Conservation (phyloP, 2,888 invertebrate species). For the Yponomeuta plumbellus region DNA sequence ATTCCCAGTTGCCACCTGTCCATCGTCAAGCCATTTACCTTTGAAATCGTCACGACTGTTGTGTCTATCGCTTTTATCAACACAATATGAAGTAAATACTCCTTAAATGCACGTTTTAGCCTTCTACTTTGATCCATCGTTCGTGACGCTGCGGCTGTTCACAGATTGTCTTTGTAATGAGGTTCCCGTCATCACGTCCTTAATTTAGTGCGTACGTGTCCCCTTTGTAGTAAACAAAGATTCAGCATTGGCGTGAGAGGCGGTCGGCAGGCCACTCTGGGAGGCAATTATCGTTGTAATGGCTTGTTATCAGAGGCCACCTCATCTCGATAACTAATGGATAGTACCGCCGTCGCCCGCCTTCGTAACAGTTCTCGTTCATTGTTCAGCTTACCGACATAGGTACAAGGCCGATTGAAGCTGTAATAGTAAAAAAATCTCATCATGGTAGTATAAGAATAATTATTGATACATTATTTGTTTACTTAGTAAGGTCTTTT, state of each 20-base stretch:
- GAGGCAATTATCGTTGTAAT: conserved; percentile 58
- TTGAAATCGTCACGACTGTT: background rate
- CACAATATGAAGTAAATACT: conserved; percentile 5
- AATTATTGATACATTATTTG: too few relatives aligned
- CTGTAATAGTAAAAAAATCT: too few relatives aligned
- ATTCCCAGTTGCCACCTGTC: conserved; percentile 11
- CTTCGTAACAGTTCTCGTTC: background rate
- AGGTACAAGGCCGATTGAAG: too few relatives aligned
- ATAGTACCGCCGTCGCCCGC: conserved; percentile 38
- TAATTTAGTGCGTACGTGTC: conserved; percentile 14
- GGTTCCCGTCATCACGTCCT: conserved; percentile 13
- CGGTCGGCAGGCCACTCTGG: conserved; percentile 35
- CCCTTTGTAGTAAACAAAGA: conserved; percentile 24
- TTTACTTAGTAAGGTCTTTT: too few relatives aligned
- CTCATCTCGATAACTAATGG: conserved; percentile 52
- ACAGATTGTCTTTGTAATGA: conserved; percentile 11
- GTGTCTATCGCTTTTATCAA: conserved; percentile 4
- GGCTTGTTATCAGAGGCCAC: conserved; percentile 57
- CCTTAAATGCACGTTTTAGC: conserved; percentile 6
- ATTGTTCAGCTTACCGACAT: too few relatives aligned
- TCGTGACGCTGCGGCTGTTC: conserved; percentile 6
- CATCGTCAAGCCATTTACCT: background rate
- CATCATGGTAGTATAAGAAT: too few relatives aligned
- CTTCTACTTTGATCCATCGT: conserved; percentile 2
- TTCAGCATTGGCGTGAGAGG: conserved; percentile 35